Evolutionary conservation across 2,113 vertebrate genomes (phyloP), one percentile per base, ranked within the genome.

Genomic region (Pachyramphus minor): DNA sequence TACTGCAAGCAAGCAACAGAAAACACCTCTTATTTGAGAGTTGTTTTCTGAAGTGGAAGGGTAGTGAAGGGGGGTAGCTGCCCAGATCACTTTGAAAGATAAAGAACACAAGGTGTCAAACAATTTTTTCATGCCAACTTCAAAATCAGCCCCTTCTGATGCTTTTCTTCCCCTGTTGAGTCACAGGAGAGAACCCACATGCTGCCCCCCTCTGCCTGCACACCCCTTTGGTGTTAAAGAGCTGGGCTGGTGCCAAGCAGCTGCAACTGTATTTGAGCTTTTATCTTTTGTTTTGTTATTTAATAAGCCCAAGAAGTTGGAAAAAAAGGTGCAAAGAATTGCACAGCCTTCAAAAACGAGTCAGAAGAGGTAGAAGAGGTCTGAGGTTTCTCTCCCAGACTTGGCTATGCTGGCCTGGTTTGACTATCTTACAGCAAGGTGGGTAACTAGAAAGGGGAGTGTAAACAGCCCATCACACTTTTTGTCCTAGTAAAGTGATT

Each of bases 211-310:
- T 85, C 83, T 42, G 64, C 69, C 71, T 78, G 49, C 37, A 14
- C 73, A n/a, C 58, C 68, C 60, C 23, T 81, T 81, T 85, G 59
- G 39, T 91, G 72, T 49, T 55, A 77, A 87, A 66, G 23, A 62
- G 50, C 35, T 89, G 72, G 79, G 69, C 44, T 25, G 6, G 37
- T 56, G 74, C 25, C 0, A 0, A 95, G 82, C 84, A 95, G 73
- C 56, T 84, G 69, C 91, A 88, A 42, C 35, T 90, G 90, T 71
- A 84, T 88, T 85, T 56, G 49, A 77, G 52, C 68, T 90, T 95
- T 87, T 89, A 47, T 76, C 78, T 91, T 87, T 91, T 81, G 33
- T 91, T 94, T 95, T 93, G 35, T 39, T 66, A 60, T 87, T 93
- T 88, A 84, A 86, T 77, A 59, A 95, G 64, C 44, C 22, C 64